phyloP scores from a whole-genome alignment of 2,888 invertebrate genomes.

The Sarcophaga caerulescens region DNA sequence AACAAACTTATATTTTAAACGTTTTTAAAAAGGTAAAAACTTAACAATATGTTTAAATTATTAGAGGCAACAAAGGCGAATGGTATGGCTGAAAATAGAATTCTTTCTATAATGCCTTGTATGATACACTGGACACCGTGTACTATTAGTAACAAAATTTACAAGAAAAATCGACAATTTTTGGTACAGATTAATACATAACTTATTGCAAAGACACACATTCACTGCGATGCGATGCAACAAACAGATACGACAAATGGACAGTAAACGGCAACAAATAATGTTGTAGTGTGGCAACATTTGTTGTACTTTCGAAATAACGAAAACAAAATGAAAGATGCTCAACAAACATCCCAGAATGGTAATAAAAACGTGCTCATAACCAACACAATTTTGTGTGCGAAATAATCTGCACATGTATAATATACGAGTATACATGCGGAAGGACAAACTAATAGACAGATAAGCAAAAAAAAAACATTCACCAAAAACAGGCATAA shows the following conservation, averaged over 20 bases:
- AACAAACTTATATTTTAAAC: no score
- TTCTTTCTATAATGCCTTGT: no score
- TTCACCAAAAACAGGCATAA: constrained; percentile 37
- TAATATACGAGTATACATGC: constrained; percentile 10
- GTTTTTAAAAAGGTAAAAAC: no score
- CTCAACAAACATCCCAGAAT: constrained; percentile 60
- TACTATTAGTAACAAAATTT: neutral
- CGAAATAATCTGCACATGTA: neutral
- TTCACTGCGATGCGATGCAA: neutral
- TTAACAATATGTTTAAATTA: no score
- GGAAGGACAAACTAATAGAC: constrained; percentile 18
- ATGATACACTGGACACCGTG: no score
- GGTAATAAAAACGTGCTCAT: constrained; percentile 55
- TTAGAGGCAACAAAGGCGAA: no score
- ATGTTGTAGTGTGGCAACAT: constrained; percentile 63
- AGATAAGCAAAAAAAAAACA: constrained; percentile 17
- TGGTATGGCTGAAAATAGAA: no score
- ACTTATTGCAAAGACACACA: no score
- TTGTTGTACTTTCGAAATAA: constrained; percentile 61
- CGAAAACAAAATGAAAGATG: constrained; percentile 23
- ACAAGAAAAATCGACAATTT: constrained; percentile 3
- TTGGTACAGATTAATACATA: neutral
- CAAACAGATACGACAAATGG: constrained; percentile 17
- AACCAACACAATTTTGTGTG: no score
- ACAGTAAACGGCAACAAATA: constrained; percentile 59